Evolutionary conservation across 1,140 invertebrate species (phyloP).

Genomic region (Eubasilissa regina): DNA sequence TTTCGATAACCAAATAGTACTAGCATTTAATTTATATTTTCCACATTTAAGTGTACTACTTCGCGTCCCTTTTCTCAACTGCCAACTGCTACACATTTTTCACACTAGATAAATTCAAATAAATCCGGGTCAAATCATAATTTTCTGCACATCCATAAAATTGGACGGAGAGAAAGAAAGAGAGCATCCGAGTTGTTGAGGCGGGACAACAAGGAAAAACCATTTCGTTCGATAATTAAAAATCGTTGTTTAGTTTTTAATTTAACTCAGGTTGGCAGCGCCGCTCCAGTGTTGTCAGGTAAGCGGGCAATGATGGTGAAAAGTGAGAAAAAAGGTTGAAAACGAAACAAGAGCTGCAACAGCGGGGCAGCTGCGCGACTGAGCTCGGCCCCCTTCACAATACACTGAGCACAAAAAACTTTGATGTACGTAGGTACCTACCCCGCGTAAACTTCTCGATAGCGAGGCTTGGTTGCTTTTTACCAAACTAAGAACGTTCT

Average conservation of each 20-base stretch:
- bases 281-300: slow-evolving; percentile 37
- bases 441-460: background rate
- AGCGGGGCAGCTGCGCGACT: slow-evolving; percentile 31
- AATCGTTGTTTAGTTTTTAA: slow-evolving; percentile 48
- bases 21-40: background rate
- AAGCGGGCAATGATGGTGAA: slow-evolving; percentile 12
- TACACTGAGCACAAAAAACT: slow-evolving; percentile 6
- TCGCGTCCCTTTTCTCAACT: background rate
- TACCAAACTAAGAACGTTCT: too few relatives aligned
- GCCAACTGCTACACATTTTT: background rate
- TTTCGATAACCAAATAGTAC: too few relatives aligned
- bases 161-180: slow-evolving; percentile 1
- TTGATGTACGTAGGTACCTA: background rate
- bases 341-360: slow-evolving; percentile 26
- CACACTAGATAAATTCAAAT: background rate
- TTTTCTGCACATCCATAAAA: slow-evolving; percentile 4
- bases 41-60: background rate
- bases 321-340: slow-evolving; percentile 25
- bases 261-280: slow-evolving; percentile 36
- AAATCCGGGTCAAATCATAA: background rate
- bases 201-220: slow-evolving; percentile 55
- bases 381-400: background rate
- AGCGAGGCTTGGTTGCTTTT: background rate
- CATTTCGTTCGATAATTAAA: slow-evolving; percentile 58
- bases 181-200: background rate